Evolutionary conservation across 2,797 vertebrate species (phyloP), one percentile per base, ranked within the genome.

Genomic region (Mico argentatus): DNA sequence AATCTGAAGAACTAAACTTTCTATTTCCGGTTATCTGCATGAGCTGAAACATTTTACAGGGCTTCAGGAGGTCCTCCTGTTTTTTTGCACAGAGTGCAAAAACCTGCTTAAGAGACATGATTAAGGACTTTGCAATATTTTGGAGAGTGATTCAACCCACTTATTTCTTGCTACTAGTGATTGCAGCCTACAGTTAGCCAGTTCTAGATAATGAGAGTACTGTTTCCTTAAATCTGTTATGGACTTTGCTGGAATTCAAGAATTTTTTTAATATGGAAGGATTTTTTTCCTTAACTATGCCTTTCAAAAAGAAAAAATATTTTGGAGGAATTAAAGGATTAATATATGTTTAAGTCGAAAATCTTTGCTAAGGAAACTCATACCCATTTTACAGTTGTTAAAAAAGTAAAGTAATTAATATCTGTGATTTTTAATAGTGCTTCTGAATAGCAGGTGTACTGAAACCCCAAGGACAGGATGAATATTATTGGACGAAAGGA

Each of bases 321-420:
- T 61, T 93, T 57, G 52, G 33, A 80, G 61, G 89, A 41, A 13
- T 82, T 36, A 39, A 90, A 72, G 50, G 46, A 80, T 67, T 87
- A 73, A 50, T 17, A 22, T 70, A 57, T 57, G 59, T 61, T 88
- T 57, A 91, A 91, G 73, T 55, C 81, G 19, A 95, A 96, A 93
- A 86, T 95, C 27, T 91, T 88, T 85, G 41, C 22, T 39, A 44
- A 73, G 41, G 64, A 89, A 76, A 87, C 13, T 72, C 86, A 50
- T 46, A 75, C n/a, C 10, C 44, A 26, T 85, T 90, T 90, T 88
- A 30, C 39, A 92, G 26, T 64, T 80, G 30, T 55, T 33, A 79
- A 64, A 17, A 90, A 95, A 81, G 67, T 46, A 50, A 93, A 81
- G n/a, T 70, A 81, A 33, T n/a, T 77, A 26, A n/a, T 80, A 80